Evolutionary conservation across 2,888 invertebrate species (phyloP), one percentile per base, ranked within the genome.

Genomic region (Cacoxenus indagator): DNA sequence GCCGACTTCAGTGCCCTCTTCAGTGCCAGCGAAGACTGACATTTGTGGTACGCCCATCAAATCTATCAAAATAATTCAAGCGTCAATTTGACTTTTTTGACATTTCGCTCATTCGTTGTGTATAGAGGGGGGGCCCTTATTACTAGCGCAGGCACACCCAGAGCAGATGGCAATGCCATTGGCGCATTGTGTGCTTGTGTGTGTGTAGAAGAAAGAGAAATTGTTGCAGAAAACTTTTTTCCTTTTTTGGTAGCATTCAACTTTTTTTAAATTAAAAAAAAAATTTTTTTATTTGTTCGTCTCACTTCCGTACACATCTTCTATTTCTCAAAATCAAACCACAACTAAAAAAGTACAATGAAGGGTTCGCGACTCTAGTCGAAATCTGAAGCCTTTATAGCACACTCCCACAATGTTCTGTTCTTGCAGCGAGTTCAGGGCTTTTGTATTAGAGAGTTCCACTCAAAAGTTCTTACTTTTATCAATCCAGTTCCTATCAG

Each of bases 51-150:
- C 75, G 74, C 76, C 73, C 72, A 76, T 76, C 75, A 77, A 84
- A 84, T 85, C 77, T 80, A 83, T 84, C 84, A 84, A 85, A 83
- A 71, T 73, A 79, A 82, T 75, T 83, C 75, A 83, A 79, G 84
- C 84, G 76, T 76, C 75, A 75, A 75, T 78, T 78, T 71, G 77
- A 75, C 71, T 76, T 80, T 76, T 74, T 72, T 76, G 77, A 76
- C 76, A 76, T 75, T 67, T 61, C 6, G 9, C 5, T 51, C 6
- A 6, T 22, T 22, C 2, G 0, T 51, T 51, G 24, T 51, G 22
- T 51, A 19, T 22, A 17, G 22, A 17, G 17, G 48, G 17, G 48
- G 14, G 51, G 3, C 19, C 9, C 5, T 8, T 14, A 37, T 37
- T 51, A 22, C n/a, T n/a, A 51, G 51, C 9, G 9, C 9, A 17